phyloP scores from a whole-genome alignment of 2,113 vertebrate genomes.

The Hippocampus guttulatus region DNA sequence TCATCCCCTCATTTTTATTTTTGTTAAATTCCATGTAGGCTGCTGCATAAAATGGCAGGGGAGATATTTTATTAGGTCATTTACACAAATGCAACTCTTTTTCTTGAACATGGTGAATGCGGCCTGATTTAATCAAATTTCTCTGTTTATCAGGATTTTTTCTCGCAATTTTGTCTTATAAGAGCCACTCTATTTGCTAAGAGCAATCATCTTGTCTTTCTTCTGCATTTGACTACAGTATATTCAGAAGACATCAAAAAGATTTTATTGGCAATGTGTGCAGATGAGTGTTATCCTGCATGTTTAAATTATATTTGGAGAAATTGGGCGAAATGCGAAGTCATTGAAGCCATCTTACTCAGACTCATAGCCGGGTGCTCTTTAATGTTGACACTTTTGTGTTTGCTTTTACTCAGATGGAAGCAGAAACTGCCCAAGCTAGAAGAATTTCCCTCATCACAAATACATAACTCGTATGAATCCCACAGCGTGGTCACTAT shows the following conservation, averaged over 20 bases:
- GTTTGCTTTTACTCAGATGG: background rate
- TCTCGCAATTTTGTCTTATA: constrained; percentile 1
- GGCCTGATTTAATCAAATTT: background rate
- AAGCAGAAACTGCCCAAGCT: background rate
- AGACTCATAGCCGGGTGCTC: background rate
- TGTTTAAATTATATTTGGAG: background rate
- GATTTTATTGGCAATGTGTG: background rate
- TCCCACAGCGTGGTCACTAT: background rate
- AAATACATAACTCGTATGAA: background rate
- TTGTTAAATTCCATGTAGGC: constrained; percentile 19
- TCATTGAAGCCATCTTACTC: background rate
- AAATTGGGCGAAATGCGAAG: background rate
- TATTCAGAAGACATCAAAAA: background rate
- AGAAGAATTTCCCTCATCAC: background rate
- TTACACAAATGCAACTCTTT: constrained; percentile 16
- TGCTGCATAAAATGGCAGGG: constrained; percentile 31
- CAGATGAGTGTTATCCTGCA: background rate
- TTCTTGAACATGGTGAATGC: background rate
- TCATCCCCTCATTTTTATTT: constrained; percentile 25
- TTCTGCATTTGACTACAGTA: background rate
- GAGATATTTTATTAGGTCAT: constrained; percentile 14
- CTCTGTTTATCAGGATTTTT: background rate
- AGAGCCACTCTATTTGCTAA: background rate
- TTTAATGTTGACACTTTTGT: background rate
- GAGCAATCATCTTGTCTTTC: background rate